Conservation (phyloP, 2,113 vertebrate species). For the Uria lomvia region DNA sequence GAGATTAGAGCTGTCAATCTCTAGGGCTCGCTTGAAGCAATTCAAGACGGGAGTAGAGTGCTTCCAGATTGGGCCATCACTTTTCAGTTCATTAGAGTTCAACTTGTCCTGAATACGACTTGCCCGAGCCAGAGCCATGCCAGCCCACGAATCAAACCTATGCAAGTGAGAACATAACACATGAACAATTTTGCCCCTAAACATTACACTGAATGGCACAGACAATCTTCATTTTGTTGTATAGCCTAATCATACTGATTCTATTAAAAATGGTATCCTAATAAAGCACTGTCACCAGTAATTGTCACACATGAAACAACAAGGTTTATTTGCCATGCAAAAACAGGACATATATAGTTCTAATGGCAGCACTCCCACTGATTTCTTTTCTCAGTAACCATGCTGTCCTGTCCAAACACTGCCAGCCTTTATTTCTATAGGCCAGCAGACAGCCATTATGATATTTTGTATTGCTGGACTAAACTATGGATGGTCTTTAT, state of each 20-base stretch:
- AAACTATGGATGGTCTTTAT: not conserved
- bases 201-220: accelerated
- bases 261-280: not conserved
- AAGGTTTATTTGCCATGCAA: not conserved
- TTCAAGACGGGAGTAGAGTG: constrained; percentile 89
- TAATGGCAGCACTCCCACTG: not conserved
- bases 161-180: not conserved
- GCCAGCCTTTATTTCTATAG: not conserved
- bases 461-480: not conserved
- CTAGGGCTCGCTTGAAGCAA: constrained; percentile 92
- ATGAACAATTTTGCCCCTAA: not conserved
- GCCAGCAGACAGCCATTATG: not conserved
- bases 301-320: not conserved
- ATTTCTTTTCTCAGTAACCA: not conserved
- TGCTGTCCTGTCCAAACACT: not conserved
- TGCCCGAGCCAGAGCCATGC: constrained; percentile 95
- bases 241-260: not conserved
- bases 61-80: constrained; percentile 95
- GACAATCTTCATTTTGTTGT: not conserved
- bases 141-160: constrained; percentile 99
- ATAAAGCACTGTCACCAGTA: not conserved
- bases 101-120: constrained; percentile 97
- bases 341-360: not conserved
- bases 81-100: constrained; percentile 96
- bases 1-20: constrained; percentile 92